Evolutionary conservation across 2,797 vertebrate genomes (phyloP).

Genomic region (Enteromius paludinosus): DNA sequence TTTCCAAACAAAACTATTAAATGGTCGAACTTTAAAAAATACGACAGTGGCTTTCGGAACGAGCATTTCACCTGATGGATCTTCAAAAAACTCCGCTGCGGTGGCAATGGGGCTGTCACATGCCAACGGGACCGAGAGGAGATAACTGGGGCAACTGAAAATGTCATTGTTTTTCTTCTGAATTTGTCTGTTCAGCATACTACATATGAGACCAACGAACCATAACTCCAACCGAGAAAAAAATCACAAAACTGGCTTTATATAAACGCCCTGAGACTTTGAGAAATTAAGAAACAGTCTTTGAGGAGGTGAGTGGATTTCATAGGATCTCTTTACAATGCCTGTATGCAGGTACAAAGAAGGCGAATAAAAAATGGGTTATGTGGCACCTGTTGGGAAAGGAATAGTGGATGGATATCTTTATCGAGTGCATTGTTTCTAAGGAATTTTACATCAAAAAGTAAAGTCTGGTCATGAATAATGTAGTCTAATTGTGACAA

Average conservation of each 20-base stretch:
- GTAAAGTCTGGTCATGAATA: neutral
- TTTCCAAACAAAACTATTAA: conserved; percentile 16
- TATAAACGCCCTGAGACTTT: conserved; percentile 25
- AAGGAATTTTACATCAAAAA: neutral
- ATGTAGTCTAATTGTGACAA: neutral
- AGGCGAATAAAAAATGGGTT: neutral
- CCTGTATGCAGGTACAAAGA: no score
- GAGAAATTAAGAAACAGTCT: conserved; percentile 29
- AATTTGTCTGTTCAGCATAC: neutral
- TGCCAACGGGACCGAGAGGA: conserved; percentile 35
- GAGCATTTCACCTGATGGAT: conserved; percentile 39
- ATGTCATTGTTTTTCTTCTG: conserved; percentile 15
- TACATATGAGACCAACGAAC: conserved; percentile 40
- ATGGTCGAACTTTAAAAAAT: conserved; percentile 42
- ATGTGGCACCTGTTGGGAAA: conserved; percentile 49
- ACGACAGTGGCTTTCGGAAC: conserved; percentile 38
- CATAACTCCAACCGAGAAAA: neutral
- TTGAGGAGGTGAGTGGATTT: conserved; percentile 53
- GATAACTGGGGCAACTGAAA: conserved; percentile 37
- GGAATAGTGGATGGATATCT: neutral
- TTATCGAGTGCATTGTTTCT: neutral
- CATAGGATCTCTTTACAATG: neutral
- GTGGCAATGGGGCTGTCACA: conserved; percentile 46
- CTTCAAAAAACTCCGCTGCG: conserved; percentile 38
- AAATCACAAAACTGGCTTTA: conserved; percentile 27